Conservation (phyloP, 1,140 invertebrate species). For the Brachystomella parvula region DNA sequence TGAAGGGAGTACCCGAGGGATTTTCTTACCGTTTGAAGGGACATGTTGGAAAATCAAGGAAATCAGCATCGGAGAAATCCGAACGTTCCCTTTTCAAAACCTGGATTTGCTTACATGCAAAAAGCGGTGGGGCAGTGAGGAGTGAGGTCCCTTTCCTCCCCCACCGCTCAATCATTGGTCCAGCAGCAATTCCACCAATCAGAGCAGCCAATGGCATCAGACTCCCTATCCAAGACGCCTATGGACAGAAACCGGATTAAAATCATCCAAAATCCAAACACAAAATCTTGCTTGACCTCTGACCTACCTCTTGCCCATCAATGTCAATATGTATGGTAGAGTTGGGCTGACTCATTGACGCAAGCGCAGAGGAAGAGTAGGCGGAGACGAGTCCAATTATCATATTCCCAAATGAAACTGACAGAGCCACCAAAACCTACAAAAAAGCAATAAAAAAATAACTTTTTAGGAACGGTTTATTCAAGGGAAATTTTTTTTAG, state of each 20-base stretch:
- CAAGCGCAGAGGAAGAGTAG: constrained; percentile 61
- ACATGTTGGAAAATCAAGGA: no score
- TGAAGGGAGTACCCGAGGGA: no score
- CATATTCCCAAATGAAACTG: constrained; percentile 73
- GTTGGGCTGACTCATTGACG: constrained; percentile 24
- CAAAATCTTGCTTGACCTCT: background rate
- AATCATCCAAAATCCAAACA: background rate
- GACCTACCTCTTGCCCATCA: constrained; percentile 21
- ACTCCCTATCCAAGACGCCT: constrained; percentile 82
- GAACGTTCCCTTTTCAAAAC: no score
- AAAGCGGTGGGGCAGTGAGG: constrained; percentile 67
- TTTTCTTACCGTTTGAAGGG: no score
- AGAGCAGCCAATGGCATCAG: constrained; percentile 78
- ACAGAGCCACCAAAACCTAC: constrained; percentile 69
- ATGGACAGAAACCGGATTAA: background rate
- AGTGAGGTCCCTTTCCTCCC: constrained; percentile 74
- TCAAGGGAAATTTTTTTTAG: background rate
- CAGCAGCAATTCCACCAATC: constrained; percentile 72
- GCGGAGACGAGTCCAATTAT: constrained; percentile 74
- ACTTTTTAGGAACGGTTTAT: background rate
- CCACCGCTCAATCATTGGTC: constrained; percentile 71
- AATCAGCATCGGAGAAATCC: no score
- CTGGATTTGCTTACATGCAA: constrained; percentile 56
- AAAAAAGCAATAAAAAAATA: background rate
- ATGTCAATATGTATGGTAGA: constrained; percentile 28